Evolutionary conservation across 2,888 invertebrate species (phyloP), one percentile per base, ranked within the genome.

Genomic region (Drosophila anceps): DNA sequence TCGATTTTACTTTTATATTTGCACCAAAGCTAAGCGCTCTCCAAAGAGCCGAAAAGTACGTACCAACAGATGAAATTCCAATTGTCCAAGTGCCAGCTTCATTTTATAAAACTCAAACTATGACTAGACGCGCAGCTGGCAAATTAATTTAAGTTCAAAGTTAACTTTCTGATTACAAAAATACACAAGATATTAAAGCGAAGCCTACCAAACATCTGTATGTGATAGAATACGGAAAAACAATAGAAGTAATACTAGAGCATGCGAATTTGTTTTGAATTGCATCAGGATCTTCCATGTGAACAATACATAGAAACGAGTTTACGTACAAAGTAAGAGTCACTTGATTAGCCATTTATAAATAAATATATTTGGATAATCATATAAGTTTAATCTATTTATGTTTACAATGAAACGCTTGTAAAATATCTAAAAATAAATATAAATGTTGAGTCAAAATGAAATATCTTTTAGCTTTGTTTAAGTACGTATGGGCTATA

Each of bases 211-310:
- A 37, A 60, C 41, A 27, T 59, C 37, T 79, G 61, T 69, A 70
- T 88, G 90, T 88, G 90, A 83, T 90, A 90, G 43, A 66, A 58
- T 50, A 64, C 63, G 74, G 65, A 84, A 77, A 50, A 84, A 90
- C 82, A 84, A 85, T 90, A 69, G 67, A 74, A 63, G 31, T 57
- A 57, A 59, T 37, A 29, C 43, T 27, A 70, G 35, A 68, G 33
- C 80, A 59, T 69, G 77, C 44, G 35, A 67, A 58, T 67, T 62
- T 46, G 50, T 53, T 48, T 50, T 18, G 58, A 35, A 46, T 33
- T 63, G 51, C 43, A 79, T 71, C 67, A 50, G 75, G 85, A 75
- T 87, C 79, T 87, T 82, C 80, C 83, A 69, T 79, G 62, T 63
- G 41, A 81, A 73, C 54, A 65, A 61, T 63, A 62, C 53, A 76